These are phyloP conservation scores for Phenganax stokvisi DNA, from an alignment of 92 coral and sea anemone genomes.

Conservation along the genomic window DNA sequence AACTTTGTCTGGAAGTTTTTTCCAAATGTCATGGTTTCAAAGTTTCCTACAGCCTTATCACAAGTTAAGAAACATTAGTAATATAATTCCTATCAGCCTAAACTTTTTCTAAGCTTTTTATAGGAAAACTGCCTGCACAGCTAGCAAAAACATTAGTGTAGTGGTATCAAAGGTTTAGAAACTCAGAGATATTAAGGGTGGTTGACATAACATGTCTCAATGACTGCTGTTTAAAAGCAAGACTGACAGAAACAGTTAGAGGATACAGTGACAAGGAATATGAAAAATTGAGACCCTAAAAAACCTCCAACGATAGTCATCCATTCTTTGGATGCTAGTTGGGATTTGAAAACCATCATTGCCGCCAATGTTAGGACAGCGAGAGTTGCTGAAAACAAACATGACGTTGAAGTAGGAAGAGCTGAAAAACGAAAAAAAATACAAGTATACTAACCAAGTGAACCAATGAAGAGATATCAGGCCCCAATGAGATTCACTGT, in stretches of 20 bases:
- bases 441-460: not conserved
- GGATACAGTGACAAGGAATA: slow-evolving; percentile 95
- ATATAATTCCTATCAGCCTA: no score
- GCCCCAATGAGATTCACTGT: no score
- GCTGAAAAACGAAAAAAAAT: slow-evolving; percentile 50
- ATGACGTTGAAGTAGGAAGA: slow-evolving; percentile 89
- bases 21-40: slow-evolving; percentile 79
- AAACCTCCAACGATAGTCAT: slow-evolving; percentile 97
- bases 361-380: slow-evolving; percentile 90
- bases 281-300: slow-evolving; percentile 94
- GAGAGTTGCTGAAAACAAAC: slow-evolving; percentile 75
- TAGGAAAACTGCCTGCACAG: no score
- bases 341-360: slow-evolving; percentile 95
- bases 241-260: slow-evolving; percentile 11
- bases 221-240: not conserved
- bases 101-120: no score
- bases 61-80: slow-evolving; percentile 49
- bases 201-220: not conserved
- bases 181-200: no score
- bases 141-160: no score
- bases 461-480: not conserved
- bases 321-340: slow-evolving; percentile 91
- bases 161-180: no score
- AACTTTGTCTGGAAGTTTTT: slow-evolving; percentile 85
- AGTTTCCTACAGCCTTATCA: slow-evolving; percentile 85